A percentile compares a stretch with the other conserved stretches of the same genome.
phyloP scores from a whole-genome alignment of 2,113 vertebrate species.

The Rhinichthys klamathensis region DNA sequence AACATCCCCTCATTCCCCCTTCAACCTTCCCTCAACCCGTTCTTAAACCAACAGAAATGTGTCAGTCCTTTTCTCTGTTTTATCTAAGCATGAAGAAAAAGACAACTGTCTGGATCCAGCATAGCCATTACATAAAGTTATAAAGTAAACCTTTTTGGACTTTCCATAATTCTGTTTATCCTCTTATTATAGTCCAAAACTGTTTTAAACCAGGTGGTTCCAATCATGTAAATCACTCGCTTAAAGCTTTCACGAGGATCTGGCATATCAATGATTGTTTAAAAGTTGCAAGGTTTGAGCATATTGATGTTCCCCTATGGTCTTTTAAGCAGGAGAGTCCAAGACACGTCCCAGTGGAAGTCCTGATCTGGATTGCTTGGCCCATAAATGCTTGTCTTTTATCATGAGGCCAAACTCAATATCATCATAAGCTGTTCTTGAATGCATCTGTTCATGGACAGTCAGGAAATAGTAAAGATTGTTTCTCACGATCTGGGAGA shows the following conservation, averaged over 20 bases:
- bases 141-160: not conserved
- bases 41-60: conserved; percentile 11
- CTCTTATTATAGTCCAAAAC: not conserved
- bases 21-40: not conserved
- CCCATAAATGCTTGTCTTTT: not conserved
- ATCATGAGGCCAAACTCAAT: not conserved
- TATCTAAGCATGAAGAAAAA: conserved; percentile 28
- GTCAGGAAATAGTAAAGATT: not conserved
- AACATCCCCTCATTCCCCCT: conserved; percentile 17
- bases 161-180: conserved; percentile 2
- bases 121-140: conserved; percentile 37
- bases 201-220: conserved; percentile 7
- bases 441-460: conserved; percentile 5
- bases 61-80: conserved; percentile 41
- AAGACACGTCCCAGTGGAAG: conserved; percentile 5
- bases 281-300: not conserved
- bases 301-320: not conserved
- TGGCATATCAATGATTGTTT: not conserved
- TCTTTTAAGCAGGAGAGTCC: conserved; percentile 26
- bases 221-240: not conserved
- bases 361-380: conserved; percentile 19
- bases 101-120: conserved; percentile 51
- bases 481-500: not conserved
- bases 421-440: not conserved
- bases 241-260: not conserved